Base-by-base conservation (phyloP, 2,888 invertebrate species). In the Athalia rosae region DNA sequence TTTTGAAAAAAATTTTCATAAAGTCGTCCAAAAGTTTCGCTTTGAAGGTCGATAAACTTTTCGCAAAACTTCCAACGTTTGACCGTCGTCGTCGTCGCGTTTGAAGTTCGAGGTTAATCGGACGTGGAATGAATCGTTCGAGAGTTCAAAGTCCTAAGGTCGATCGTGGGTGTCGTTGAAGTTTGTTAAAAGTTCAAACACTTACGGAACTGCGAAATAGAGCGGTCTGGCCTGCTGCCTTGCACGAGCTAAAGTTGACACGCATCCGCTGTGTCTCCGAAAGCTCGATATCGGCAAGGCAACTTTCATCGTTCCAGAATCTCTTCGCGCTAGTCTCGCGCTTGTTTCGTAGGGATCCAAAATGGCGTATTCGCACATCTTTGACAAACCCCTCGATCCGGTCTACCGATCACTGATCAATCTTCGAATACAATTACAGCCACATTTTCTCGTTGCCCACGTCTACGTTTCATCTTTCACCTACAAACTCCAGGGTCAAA, bases 191-290 rank as follows among this genome's bases (percentile, higher is more conserved):
- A 58, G 4, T 77, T n/a, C 48, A 48, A 62, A 73, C 82, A 88
- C 88, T 88, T 88, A 88, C 88, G 88, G 88, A 0, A 88, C 82
- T 28, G 88, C 84, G 47, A 88, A 84, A 82, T 87, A 88, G 79
- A 87, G 81, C 11, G 87, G 61, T 82, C 84, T 86, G 47, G 87
- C 85, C 76, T 88, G 87, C 66, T 86, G 85, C 78, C 85, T 87
- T 15, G 82, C 79, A 15, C 85, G 82, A 13, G 87, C 82, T 8
- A 88, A 81, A 43, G 85, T 87, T 43, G 88, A 88, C n/a, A 88
- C 88, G 82, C 88, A 88, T 15, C 88, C 87, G 71, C 88, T 88
- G 83, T 88, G 88, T 58, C 88, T 84, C 74, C 88, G 83, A 77
- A 88, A 84, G 48, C 88, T 87, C 62, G 86, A 85, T 79, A 87